Conservation (phyloP, 2,797 vertebrate species). For the Glyptemys insculpta region DNA sequence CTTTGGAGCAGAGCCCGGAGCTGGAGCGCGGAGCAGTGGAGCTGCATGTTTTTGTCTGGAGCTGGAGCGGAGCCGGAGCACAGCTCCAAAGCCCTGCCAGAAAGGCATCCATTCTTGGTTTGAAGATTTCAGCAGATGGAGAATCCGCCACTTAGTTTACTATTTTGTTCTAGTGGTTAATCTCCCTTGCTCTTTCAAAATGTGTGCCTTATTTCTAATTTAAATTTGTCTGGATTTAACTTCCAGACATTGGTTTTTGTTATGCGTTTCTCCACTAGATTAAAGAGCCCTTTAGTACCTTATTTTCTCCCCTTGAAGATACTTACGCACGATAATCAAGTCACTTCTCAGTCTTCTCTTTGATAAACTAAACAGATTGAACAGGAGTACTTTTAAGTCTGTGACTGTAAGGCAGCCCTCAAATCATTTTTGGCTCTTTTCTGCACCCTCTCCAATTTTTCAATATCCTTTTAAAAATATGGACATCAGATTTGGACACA, state of each 20-base stretch:
- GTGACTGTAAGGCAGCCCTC: not conserved
- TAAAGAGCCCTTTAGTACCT: not conserved
- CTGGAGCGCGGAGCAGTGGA: too few species aligned
- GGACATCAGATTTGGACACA: too few species aligned
- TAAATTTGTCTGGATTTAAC: not conserved
- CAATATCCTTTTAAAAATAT: too few species aligned
- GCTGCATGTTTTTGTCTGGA: too few species aligned
- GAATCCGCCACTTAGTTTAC: not conserved
- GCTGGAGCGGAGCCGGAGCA: too few species aligned
- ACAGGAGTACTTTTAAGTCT: not conserved
- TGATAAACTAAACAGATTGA: not conserved
- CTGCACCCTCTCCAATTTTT: too few species aligned
- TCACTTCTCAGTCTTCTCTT: not conserved
- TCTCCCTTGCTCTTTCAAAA: not conserved
- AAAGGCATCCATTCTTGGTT: not conserved
- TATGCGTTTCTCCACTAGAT: not conserved
- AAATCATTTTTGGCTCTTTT: too few species aligned
- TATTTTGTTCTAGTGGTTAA: not conserved
- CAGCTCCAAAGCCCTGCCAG: too few species aligned
- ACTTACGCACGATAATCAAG: not conserved
- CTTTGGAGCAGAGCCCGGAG: too few species aligned
- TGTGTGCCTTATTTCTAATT: not conserved
- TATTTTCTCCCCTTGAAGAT: not conserved
- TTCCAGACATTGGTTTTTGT: not conserved
- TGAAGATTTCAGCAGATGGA: not conserved